Conservation (phyloP, 2,888 invertebrate genomes). For the Chymomyza procnemis region DNA sequence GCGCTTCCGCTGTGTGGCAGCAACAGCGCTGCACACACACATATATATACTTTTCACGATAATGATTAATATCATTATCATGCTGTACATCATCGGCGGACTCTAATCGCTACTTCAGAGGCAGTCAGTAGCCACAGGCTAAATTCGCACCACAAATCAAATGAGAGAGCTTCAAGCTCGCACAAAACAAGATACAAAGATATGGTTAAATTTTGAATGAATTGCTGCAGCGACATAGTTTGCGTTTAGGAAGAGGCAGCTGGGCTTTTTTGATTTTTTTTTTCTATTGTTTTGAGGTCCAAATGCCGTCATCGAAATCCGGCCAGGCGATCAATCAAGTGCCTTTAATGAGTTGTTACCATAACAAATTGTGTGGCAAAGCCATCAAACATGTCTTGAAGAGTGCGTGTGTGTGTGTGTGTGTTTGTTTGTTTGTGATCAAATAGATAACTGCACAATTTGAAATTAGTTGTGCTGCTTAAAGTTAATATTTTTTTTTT, state of each 20-base stretch:
- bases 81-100: constrained; percentile 6
- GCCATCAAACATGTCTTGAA: constrained; percentile 16
- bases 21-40: constrained; percentile 9
- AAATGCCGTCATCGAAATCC: constrained; percentile 1
- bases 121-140: constrained; percentile 35
- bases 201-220: not conserved
- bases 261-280: too few species aligned
- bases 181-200: not conserved
- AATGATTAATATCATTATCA: constrained; percentile 21
- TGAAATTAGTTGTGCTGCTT: constrained; percentile 4
- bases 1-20: constrained; percentile 1
- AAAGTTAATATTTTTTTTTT: not conserved
- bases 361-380: constrained; percentile 53
- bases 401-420: constrained; percentile 10
- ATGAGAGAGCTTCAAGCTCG: constrained; percentile 7
- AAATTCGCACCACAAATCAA: constrained; percentile 40
- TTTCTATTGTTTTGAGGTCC: too few species aligned
- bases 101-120: constrained; percentile 40
- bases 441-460: constrained; percentile 31
- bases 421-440: constrained; percentile 14
- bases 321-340: constrained; percentile 58
- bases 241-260: constrained; percentile 18
- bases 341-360: constrained; percentile 53
- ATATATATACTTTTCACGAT: constrained; percentile 10
- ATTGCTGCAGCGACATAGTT: not conserved